Base-by-base conservation (phyloP, 2,888 invertebrate species). In the Heliconius sara region DNA sequence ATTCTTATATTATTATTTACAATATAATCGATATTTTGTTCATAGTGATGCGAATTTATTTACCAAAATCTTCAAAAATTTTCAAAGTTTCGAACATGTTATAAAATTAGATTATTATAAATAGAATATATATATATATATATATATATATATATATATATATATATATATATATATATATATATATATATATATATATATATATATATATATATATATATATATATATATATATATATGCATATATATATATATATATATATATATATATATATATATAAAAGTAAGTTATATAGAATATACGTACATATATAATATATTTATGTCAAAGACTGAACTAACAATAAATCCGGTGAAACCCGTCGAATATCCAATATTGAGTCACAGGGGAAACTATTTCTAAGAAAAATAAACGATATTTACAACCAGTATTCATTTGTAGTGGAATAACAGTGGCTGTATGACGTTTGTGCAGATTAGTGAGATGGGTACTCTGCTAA, bases 331-430 rank as follows among this genome's bases (percentile, higher is more conserved):
- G 75, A 77, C 66, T 78, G 70, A 75, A 82, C 84, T 52, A 73
- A 80, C 81, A 83, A 82, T 85, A 89, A 90, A 83, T 85, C 85
- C 86, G 87, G 85, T 85, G 86, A 87, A 88, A 88, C 89, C 89
- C 89, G 88, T 86, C 85, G 87, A 83, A 84, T 84, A 83, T 84
- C 83, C 84, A 86, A 86, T 88, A 87, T 83, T 91, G 91, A 93
- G 86, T 93, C 94, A 94, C 91, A 89, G 90, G 89, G 92, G 91
- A 90, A 91, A 85, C 89, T 88, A 83, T 85, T 85, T 86, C 86
- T 88, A 87, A 87, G 89, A 88, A 85, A 86, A 83, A 77, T 75
- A 85, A 86, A 88, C 86, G 84, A 85, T 85, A 86, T 86, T 87
- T 85, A 86, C 85, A 86, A 88, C 85, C 84, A 84, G 85, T 80